Evolutionary conservation across 1,140 invertebrate genomes (phyloP).

Genomic region (Aphelenchoides besseyi): DNA sequence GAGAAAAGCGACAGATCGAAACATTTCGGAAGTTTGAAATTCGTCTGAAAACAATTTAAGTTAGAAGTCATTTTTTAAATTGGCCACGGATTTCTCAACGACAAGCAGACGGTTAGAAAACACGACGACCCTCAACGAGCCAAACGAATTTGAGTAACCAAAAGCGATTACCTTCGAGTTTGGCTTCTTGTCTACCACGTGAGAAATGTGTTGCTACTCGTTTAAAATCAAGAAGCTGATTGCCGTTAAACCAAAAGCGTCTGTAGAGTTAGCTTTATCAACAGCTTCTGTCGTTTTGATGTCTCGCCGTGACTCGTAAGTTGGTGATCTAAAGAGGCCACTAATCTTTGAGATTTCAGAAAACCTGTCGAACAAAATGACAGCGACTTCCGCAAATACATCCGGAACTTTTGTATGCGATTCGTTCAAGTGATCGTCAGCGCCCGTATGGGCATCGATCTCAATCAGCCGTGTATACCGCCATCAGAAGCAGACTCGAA

Average conservation of each 20-base stretch:
- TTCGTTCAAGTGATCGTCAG: constrained; percentile 12
- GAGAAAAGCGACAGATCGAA: background rate
- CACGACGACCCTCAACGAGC: no score
- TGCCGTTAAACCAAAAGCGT: background rate
- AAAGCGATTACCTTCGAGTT: no score
- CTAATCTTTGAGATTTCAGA: constrained; percentile 2
- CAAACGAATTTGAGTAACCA: no score
- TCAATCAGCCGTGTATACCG: constrained; percentile 18
- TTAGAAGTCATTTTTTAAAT: no score
- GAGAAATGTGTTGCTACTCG: no score
- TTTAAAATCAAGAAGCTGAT: no score
- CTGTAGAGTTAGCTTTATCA: background rate
- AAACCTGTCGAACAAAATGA: background rate
- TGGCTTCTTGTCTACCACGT: no score
- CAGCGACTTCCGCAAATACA: constrained; percentile 11
- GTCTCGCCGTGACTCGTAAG: constrained; percentile 19
- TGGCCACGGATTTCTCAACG: no score
- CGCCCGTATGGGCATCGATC: constrained; percentile 12
- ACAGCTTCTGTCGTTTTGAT: constrained; percentile 5
- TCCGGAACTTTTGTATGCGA: constrained; percentile 19
- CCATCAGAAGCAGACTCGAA: background rate
- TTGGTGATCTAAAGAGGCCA: background rate
- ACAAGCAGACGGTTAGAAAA: no score
- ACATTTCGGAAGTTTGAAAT: constrained; percentile 4
- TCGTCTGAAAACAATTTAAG: background rate